Conservation (phyloP, 1,140 invertebrate species). For the Hyposmocoma kahamanoa region DNA sequence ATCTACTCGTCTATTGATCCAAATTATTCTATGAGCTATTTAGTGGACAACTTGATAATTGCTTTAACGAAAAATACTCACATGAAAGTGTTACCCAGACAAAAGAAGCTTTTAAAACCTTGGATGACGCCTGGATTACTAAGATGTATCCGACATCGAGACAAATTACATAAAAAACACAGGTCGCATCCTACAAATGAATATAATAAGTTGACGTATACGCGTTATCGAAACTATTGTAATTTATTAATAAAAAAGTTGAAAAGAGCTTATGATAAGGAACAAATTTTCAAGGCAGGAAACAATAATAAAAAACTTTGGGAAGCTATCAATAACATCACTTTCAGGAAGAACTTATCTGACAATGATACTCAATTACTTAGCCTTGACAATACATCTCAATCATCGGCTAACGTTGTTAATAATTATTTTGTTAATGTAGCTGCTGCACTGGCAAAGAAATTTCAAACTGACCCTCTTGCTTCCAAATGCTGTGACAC, state of each 20-base stretch:
- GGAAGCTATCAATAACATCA: constrained; percentile 13
- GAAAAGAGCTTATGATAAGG: constrained; percentile 10
- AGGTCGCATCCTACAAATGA: constrained; percentile 12
- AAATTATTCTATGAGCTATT: not conserved
- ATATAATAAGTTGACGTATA: constrained; percentile 9
- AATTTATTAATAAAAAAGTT: constrained; percentile 9
- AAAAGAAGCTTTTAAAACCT: constrained; percentile 7
- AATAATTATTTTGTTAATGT: not conserved
- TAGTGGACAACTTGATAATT: not conserved
- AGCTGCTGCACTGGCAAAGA: not conserved
- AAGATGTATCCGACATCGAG: constrained; percentile 14
- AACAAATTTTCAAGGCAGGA: constrained; percentile 4
- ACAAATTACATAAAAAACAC: constrained; percentile 16
- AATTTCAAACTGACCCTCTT: not conserved
- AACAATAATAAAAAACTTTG: constrained; percentile 14
- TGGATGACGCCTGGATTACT: constrained; percentile 18
- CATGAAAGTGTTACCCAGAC: not conserved
- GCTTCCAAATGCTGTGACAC: not conserved
- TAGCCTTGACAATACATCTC: not conserved
- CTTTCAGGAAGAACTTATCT: not conserved
- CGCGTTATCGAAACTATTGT: constrained; percentile 16
- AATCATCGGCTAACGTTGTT: not conserved
- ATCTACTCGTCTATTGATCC: not conserved
- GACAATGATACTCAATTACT: not conserved
- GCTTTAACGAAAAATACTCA: not conserved